Base-by-base conservation (phyloP, 2,113 vertebrate species). In the Corythaixoides concolor region DNA sequence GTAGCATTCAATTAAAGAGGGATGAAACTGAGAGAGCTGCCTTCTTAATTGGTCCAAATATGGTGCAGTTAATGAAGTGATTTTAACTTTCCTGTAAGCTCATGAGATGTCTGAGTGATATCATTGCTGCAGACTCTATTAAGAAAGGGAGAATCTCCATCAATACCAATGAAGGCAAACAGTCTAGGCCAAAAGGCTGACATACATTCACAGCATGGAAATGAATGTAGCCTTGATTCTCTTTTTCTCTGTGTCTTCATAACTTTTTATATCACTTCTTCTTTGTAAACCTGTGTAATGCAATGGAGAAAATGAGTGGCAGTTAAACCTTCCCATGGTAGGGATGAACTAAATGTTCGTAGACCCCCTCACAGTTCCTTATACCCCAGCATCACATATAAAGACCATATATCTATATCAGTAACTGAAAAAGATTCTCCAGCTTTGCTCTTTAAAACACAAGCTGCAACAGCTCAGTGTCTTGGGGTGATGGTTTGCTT, bases 21-120 rank as follows among this genome's bases (percentile, higher is more conserved):
- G 53, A 66, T 66, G 53, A 93, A 91, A 81, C 37, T 91, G n/a
- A 68, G 66, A 78, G 60, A 79, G 17, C 62, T 89, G 67, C 41
- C 59, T 93, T 74, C 19, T 84, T 88, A 94, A 90, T 73, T 90
- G 70, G 39, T 28, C 35, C 27, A 82, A 79, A 66, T 75, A 85
- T 80, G 21, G 45, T 32, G 9, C 55, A 79, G 52, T 78, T 68
- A 91, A 94, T 85, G 50, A 62, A 67, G 21, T 72, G 10, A 3
- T 96, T 91, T 96, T 77, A 82, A 87, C 28, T 15, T 77, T 88
- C 90, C 63, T 63, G 30, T 74, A 73, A 89, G 56, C 24, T 91
- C 33, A 16, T 50, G 59, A 85, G 55, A 60, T 68, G 43, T 67
- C 62, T 85, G 41, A 92, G 33, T 26, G 52, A 63, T 49, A 75